Percentiles rank a stretch among this genome's conserved stretches.
These are phyloP conservation scores for Nebria ingens DNA, from an alignment of 1,140 invertebrate species.

Conservation along the genomic window DNA sequence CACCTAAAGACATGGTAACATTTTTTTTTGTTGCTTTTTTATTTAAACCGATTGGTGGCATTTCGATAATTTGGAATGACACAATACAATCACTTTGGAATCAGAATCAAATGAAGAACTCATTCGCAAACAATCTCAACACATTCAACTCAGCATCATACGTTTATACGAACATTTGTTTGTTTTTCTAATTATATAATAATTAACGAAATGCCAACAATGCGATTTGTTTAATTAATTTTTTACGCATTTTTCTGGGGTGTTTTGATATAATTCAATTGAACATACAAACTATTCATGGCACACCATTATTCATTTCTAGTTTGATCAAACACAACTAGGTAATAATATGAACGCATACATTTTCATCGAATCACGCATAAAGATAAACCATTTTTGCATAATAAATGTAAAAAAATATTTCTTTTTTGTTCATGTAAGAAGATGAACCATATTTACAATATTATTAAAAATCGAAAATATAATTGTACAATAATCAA, in stretches of 20 bases:
- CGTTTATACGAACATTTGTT: not conserved
- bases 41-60: not conserved
- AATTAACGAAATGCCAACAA: not conserved
- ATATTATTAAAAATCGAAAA: not conserved
- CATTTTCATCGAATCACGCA: not conserved
- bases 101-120: too few species aligned
- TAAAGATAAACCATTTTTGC: not conserved
- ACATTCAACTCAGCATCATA: not conserved
- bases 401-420: not conserved
- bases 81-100: not conserved
- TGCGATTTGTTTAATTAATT: too few species aligned
- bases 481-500: too few species aligned
- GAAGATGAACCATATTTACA: not conserved
- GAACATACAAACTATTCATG: slow-evolving; percentile 5
- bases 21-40: not conserved
- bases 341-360: not conserved
- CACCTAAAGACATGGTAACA: slow-evolving; percentile 9
- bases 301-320: not conserved
- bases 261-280: not conserved
- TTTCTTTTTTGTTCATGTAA: not conserved
- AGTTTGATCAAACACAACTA: not conserved
- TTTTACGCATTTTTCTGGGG: not conserved
- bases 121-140: not conserved
- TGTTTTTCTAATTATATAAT: not conserved
- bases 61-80: not conserved